Conservation (phyloP, 2,797 vertebrate genomes). For the Pangasius krempfi region DNA sequence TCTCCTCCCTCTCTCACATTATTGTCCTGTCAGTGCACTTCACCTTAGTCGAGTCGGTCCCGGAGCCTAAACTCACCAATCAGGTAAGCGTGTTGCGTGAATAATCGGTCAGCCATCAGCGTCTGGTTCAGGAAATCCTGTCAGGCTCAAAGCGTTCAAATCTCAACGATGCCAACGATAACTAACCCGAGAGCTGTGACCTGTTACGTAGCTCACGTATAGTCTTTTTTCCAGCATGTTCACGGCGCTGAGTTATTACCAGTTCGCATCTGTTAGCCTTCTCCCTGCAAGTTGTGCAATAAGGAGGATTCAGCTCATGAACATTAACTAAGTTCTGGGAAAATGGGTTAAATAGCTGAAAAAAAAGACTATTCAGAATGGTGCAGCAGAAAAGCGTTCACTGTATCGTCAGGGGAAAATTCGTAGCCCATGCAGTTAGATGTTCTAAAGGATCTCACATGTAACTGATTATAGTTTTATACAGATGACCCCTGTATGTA, state of each 20-base stretch:
- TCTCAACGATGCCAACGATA: neutral
- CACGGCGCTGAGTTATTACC: neutral
- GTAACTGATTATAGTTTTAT: too few relatives aligned
- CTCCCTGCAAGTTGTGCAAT: too few relatives aligned
- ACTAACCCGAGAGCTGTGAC: neutral
- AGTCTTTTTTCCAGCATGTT: neutral
- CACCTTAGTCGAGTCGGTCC: neutral
- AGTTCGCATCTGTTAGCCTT: neutral
- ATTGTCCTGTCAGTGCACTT: slow-evolving; percentile 75
- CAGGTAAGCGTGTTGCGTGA: slow-evolving; percentile 60
- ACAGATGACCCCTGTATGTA: too few relatives aligned
- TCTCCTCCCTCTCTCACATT: slow-evolving; percentile 87
- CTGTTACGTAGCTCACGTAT: neutral
- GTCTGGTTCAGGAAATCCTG: neutral
- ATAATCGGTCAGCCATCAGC: neutral
- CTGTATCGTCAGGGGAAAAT: too few relatives aligned
- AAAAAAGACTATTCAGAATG: too few relatives aligned
- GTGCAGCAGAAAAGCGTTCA: too few relatives aligned
- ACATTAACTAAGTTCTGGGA: too few relatives aligned
- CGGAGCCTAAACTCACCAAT: slow-evolving; percentile 69
- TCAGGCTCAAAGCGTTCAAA: too few relatives aligned
- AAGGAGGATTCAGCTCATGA: too few relatives aligned
- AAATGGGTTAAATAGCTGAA: too few relatives aligned
- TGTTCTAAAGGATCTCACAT: too few relatives aligned
- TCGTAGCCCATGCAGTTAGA: too few relatives aligned